phyloP scores from a whole-genome alignment of 2,113 vertebrate species.

The Neopipo cinnamomea region DNA sequence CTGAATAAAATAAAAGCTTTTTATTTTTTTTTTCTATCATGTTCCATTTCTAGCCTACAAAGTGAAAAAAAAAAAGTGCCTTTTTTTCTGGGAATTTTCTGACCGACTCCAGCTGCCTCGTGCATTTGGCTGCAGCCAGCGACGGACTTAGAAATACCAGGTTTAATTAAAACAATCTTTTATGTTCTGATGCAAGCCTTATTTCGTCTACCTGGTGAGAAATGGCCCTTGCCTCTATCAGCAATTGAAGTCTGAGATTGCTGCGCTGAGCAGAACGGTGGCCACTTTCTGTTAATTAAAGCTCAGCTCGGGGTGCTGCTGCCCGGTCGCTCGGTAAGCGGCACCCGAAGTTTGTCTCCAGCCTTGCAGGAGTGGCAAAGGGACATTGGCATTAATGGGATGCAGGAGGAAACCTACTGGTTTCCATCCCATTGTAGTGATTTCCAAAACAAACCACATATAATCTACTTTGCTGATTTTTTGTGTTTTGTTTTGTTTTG shows the following conservation, averaged over 20 bases:
- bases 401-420: not conserved
- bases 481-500: not conserved
- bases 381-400: accelerated
- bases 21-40: not conserved
- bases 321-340: accelerated
- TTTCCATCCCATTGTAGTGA: not conserved
- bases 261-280: slow-evolving; percentile 16
- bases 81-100: slow-evolving; percentile 16
- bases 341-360: not conserved
- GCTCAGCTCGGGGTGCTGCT: not conserved
- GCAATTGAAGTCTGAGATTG: slow-evolving; percentile 56
- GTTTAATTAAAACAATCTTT: slow-evolving; percentile 74
- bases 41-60: not conserved
- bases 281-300: slow-evolving; percentile 63
- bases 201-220: slow-evolving; percentile 70
- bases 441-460: not conserved
- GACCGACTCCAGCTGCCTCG: not conserved
- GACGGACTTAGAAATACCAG: slow-evolving; percentile 46
- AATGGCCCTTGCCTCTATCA: slow-evolving; percentile 63
- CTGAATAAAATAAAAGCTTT: not conserved
- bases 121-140: not conserved
- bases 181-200: slow-evolving; percentile 51
- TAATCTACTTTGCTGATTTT: not conserved
- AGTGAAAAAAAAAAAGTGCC: not conserved
- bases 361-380: not conserved